phyloP scores from a whole-genome alignment of 35 echinoderm and acorn worm genomes.

The Apostichopus californicus region DNA sequence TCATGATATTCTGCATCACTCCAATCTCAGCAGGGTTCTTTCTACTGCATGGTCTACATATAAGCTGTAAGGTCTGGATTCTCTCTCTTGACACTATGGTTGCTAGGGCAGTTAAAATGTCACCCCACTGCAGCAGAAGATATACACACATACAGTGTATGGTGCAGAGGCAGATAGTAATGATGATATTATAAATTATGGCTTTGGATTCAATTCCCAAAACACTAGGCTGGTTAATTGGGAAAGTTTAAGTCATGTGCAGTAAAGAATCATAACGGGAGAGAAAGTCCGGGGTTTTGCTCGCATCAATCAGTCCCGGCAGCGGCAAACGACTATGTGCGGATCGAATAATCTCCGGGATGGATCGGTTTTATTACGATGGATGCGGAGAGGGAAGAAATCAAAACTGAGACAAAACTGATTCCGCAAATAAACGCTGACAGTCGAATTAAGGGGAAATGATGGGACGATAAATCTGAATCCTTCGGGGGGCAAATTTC shows the following conservation, averaged over 20 bases:
- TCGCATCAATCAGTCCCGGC: neutral
- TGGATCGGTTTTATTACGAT: neutral
- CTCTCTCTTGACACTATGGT: neutral
- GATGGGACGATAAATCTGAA: slow-evolving; percentile 37
- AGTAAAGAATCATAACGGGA: neutral
- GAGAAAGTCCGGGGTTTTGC: neutral
- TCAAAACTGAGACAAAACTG: neutral
- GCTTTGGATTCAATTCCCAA: slow-evolving; percentile 25
- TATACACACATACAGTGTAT: too few relatives aligned
- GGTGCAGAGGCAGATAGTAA: slow-evolving; percentile 27
- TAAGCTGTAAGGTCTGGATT: neutral
- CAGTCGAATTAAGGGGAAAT: neutral
- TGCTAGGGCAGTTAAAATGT: neutral
- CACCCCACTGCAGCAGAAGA: too few relatives aligned
- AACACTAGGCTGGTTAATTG: slow-evolving; percentile 37
- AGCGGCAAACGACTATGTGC: too few relatives aligned
- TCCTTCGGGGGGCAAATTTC: slow-evolving; percentile 3
- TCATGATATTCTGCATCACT: too few relatives aligned
- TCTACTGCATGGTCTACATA: neutral
- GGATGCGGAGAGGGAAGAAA: neutral
- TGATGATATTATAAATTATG: slow-evolving; percentile 49
- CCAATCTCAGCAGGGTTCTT: too few relatives aligned
- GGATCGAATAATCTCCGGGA: too few relatives aligned
- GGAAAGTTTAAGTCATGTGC: slow-evolving; percentile 24
- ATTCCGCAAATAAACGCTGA: slow-evolving; percentile 9